phyloP scores from a whole-genome alignment of 2,113 vertebrate species.

The Esox niger region DNA sequence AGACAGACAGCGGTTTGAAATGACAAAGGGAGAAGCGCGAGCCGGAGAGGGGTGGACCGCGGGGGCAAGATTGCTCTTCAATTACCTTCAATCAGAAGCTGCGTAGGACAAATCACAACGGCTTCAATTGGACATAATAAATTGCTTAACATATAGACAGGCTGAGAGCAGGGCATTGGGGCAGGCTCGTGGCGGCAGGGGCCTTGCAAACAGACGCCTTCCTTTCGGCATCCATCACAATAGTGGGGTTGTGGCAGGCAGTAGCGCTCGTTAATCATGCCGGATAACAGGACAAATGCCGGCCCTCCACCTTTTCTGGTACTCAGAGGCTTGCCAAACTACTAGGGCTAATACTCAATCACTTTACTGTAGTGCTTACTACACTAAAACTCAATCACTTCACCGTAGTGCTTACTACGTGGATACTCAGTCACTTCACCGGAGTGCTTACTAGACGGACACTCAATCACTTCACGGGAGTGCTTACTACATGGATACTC shows the following conservation, averaged over 20 bases:
- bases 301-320: background rate
- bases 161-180: background rate
- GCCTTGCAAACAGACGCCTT: background rate
- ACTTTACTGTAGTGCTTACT: too few relatives aligned
- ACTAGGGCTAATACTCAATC: background rate
- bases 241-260: background rate
- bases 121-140: conserved; percentile 39
- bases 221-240: conserved; percentile 22
- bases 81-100: conserved; percentile 45
- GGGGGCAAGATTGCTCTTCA: too few relatives aligned
- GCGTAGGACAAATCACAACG: conserved; percentile 7
- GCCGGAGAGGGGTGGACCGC: conserved; percentile 23
- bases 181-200: background rate
- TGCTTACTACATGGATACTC: too few relatives aligned
- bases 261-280: conserved; percentile 20
- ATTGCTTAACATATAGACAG: conserved; percentile 28
- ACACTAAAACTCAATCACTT: too few relatives aligned
- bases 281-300: background rate
- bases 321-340: background rate
- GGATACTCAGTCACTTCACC: too few relatives aligned
- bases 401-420: too few relatives aligned
- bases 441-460: too few relatives aligned
- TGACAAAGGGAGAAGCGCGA: conserved; percentile 26
- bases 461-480: too few relatives aligned
- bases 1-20: conserved; percentile 19